These are phyloP conservation scores for Leptinotarsa texana DNA, from an alignment of 1,140 invertebrate species.

Conservation along the genomic window DNA sequence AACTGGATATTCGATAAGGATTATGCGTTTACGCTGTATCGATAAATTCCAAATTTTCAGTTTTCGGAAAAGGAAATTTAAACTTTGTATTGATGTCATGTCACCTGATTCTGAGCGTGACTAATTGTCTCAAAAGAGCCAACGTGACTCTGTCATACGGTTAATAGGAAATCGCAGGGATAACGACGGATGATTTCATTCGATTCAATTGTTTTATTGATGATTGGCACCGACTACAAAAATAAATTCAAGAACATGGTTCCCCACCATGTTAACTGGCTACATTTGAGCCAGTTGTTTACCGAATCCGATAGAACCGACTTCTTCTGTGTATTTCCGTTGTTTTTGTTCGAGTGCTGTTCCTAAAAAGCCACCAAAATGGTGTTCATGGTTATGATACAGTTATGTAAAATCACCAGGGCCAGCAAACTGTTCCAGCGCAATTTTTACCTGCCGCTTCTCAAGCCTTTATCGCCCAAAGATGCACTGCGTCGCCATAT, in stretches of 20 bases:
- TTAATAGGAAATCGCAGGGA: constrained; percentile 9
- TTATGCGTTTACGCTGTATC: too few relatives aligned
- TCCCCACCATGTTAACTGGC: constrained; percentile 29
- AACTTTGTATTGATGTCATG: too few relatives aligned
- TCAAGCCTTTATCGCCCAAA: constrained; percentile 78
- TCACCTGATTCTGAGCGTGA: too few relatives aligned
- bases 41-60: too few relatives aligned
- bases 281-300: constrained; percentile 37
- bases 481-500: constrained; percentile 67
- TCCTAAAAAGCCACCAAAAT: constrained; percentile 42
- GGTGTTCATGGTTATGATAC: constrained; percentile 59
- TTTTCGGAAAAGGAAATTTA: too few relatives aligned
- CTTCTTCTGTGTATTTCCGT: constrained; percentile 33
- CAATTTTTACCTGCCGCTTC: constrained; percentile 79
- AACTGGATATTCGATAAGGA: too few relatives aligned
- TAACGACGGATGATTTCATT: constrained; percentile 9
- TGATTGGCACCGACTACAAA: constrained; percentile 21
- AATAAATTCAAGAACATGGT: constrained; percentile 30
- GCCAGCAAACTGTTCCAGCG: constrained; percentile 77
- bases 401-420: constrained; percentile 80
- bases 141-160: background rate
- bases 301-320: constrained; percentile 30
- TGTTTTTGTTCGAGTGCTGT: constrained; percentile 13
- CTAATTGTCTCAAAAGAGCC: too few relatives aligned
- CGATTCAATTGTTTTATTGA: constrained; percentile 23